These are phyloP conservation scores for Scopus umbretta DNA, from an alignment of 2,113 vertebrate genomes.

Conservation along the genomic window DNA sequence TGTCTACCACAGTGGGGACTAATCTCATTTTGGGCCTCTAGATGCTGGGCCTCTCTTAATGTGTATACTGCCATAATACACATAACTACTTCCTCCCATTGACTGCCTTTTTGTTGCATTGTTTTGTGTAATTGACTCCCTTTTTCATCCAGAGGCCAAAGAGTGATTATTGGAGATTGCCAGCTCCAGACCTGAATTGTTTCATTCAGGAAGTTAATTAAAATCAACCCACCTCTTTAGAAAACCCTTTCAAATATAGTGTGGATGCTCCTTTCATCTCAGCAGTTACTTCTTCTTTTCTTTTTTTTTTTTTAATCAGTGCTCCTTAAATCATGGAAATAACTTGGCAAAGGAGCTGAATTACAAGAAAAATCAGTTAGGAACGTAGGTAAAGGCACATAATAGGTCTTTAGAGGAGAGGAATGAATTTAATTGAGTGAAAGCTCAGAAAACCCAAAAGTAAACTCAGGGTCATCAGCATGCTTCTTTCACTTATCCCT, in stretches of 20 bases:
- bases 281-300: neutral
- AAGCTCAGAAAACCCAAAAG: constrained; percentile 41
- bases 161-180: constrained; percentile 59
- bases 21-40: neutral
- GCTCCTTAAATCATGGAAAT: constrained; percentile 59
- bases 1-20: neutral
- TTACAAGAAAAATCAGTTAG: constrained; percentile 59
- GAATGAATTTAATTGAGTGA: constrained; percentile 53
- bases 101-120: constrained; percentile 48
- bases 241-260: constrained; percentile 4
- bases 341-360: constrained; percentile 55
- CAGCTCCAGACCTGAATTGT: constrained; percentile 55
- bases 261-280: constrained; percentile 56
- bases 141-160: constrained; percentile 53
- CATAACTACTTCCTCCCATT: constrained; percentile 55
- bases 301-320: constrained; percentile 16
- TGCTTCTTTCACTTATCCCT: constrained; percentile 51
- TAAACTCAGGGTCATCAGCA: constrained; percentile 32
- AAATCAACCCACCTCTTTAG: constrained; percentile 56
- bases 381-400: constrained; percentile 40
- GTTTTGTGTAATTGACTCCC: constrained; percentile 58
- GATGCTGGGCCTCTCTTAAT: neutral
- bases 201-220: constrained; percentile 67
- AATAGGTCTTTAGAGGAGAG: constrained; percentile 38
- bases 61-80: constrained; percentile 20